Evolutionary conservation across 30 jellyfish, hydroid and myxozoan genomes (phyloP).

Genomic region (Aurelia sp.): DNA sequence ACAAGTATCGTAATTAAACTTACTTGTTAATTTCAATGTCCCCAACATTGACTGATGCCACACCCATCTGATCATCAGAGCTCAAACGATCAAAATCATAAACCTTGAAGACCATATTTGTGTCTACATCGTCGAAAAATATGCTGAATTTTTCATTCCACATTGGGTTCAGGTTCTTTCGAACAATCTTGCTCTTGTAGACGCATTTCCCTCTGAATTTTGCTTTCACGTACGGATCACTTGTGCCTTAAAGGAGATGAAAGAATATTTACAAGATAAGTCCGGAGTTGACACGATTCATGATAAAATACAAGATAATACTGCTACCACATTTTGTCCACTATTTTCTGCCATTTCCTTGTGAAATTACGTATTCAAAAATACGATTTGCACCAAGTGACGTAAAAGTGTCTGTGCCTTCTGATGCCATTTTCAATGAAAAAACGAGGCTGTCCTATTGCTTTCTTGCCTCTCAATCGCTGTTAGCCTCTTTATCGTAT

Average conservation of each 20-base stretch:
- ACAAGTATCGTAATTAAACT: neutral
- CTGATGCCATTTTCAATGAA: no score
- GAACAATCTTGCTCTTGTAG: slow-evolving; percentile 79
- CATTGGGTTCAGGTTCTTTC: slow-evolving; percentile 80
- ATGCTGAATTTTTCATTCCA: slow-evolving; percentile 89
- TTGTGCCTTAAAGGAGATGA: slow-evolving; percentile 71
- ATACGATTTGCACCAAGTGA: no score
- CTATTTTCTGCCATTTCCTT: no score
- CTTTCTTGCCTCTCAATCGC: no score
- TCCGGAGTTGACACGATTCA: no score
- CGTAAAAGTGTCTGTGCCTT: no score
- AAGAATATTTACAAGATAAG: no score
- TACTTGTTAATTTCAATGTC: slow-evolving; percentile 78
- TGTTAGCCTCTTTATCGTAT: no score
- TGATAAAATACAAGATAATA: no score
- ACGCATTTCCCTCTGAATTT: slow-evolving; percentile 87
- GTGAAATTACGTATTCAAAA: no score
- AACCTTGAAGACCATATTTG: slow-evolving; percentile 83
- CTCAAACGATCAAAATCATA: slow-evolving; percentile 92
- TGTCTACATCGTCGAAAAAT: slow-evolving; percentile 80
- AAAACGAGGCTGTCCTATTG: no score
- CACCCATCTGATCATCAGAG: slow-evolving; percentile 97
- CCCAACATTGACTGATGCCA: slow-evolving; percentile 71
- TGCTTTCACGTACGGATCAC: slow-evolving; percentile 97
- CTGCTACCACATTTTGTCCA: no score